Percentiles rank a stretch among this genome's conserved stretches.
phyloP scores from a whole-genome alignment of 2,797 vertebrate species.

The Anguilla pacifica region DNA sequence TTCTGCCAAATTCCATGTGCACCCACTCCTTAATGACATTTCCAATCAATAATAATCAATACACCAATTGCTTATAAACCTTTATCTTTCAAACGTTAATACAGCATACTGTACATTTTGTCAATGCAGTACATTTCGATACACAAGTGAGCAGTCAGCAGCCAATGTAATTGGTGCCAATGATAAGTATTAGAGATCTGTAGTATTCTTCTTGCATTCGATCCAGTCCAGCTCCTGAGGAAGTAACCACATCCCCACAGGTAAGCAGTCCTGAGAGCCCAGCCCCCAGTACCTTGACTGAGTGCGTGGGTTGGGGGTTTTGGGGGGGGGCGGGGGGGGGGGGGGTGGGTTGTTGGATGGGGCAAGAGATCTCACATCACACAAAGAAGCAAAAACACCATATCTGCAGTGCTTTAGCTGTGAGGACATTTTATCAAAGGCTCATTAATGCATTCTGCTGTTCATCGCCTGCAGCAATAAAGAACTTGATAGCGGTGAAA shows the following conservation, averaged over 20 bases:
- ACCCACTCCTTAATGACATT: not conserved
- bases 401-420: not conserved
- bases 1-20: not conserved
- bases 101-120: not conserved
- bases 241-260: not conserved
- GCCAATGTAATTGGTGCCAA: not conserved
- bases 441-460: not conserved
- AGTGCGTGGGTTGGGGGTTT: not conserved
- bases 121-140: not conserved
- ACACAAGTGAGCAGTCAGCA: not conserved
- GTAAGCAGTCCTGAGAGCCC: not conserved
- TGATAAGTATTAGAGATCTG: not conserved
- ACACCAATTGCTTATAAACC: not conserved
- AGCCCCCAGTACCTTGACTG: not conserved
- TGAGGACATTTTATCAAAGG: slow-evolving; percentile 8
- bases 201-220: not conserved
- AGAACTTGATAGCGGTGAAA: not conserved
- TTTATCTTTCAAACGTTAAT: not conserved
- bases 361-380: not conserved
- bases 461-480: not conserved
- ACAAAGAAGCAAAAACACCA: not conserved
- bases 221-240: not conserved
- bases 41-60: not conserved
- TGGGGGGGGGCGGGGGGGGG: not conserved
- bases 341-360: not conserved